phyloP scores from a whole-genome alignment of 2,888 invertebrate species.

The Margaritifera margaritifera region DNA sequence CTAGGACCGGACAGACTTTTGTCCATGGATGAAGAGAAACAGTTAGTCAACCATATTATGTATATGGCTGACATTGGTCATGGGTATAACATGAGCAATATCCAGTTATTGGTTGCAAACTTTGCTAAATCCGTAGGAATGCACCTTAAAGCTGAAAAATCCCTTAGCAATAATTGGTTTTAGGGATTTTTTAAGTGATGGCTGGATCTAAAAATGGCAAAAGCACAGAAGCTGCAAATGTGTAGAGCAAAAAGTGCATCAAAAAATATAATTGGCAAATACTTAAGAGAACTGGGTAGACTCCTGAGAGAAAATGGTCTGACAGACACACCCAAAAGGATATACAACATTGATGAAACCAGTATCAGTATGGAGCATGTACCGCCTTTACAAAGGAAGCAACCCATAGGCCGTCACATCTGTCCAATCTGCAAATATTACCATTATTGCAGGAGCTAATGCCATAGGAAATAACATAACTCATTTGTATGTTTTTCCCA shows the following conservation, averaged over 20 bases:
- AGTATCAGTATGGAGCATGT: conserved; percentile 26
- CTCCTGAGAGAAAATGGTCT: conserved; percentile 14
- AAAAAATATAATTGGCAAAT: conserved; percentile 16
- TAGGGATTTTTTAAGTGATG: conserved; percentile 25
- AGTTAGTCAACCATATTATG: no score
- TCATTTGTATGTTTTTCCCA: no score
- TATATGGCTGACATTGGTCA: no score
- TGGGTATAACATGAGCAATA: no score
- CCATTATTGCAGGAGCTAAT: no score
- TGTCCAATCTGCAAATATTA: conserved; percentile 16
- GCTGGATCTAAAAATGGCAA: conserved; percentile 22
- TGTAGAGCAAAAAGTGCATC: conserved; percentile 26
- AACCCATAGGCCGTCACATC: conserved; percentile 19
- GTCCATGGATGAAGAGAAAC: no score
- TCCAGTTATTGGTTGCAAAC: no score
- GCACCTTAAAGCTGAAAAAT: conserved; percentile 1
- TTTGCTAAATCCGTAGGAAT: no score
- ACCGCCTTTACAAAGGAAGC: conserved; percentile 21
- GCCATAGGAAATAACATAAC: no score
- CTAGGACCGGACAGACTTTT: no score
- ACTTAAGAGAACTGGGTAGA: conserved; percentile 18
- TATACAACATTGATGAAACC: conserved; percentile 33
- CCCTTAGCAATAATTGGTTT: conserved; percentile 28
- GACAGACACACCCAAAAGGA: conserved; percentile 14
- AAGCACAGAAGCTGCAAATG: conserved; percentile 19